A percentile compares a stretch with the other conserved stretches of the same genome.
Evolutionary conservation across 2,113 vertebrate species (phyloP).

Genomic region (Callaeas wilsoni): DNA sequence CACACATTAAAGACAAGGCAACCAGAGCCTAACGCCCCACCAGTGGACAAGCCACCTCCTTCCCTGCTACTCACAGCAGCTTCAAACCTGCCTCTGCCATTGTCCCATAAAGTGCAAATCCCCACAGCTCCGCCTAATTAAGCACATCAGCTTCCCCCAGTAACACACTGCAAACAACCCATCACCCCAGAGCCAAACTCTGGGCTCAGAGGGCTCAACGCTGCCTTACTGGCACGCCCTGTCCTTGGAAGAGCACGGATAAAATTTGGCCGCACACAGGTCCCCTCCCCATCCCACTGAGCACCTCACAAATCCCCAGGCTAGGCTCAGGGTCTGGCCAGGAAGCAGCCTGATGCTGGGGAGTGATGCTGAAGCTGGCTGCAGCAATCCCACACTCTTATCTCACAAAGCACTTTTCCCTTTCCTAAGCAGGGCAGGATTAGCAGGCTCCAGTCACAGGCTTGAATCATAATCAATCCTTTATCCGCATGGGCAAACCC

Average conservation of each 20-base stretch:
- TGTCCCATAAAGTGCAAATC: background rate
- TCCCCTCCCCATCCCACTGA: background rate
- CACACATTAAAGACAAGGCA: background rate
- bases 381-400: conserved; percentile 21
- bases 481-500: conserved; percentile 1
- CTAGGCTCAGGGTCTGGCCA: background rate
- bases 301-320: background rate
- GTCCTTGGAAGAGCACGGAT: background rate
- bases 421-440: conserved; percentile 49
- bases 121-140: background rate
- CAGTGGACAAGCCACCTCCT: background rate
- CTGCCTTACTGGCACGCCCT: background rate
- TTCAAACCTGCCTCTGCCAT: background rate
- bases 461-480: conserved; percentile 24
- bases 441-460: conserved; percentile 45
- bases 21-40: background rate
- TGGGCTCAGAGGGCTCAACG: background rate
- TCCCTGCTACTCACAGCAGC: background rate
- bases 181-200: background rate
- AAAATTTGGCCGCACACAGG: background rate
- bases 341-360: background rate
- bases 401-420: conserved; percentile 39
- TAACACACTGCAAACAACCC: background rate
- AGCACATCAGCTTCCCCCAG: background rate
- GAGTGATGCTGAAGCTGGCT: background rate